Conservation (phyloP, 2,888 invertebrate species). For the Andrena praecox region DNA sequence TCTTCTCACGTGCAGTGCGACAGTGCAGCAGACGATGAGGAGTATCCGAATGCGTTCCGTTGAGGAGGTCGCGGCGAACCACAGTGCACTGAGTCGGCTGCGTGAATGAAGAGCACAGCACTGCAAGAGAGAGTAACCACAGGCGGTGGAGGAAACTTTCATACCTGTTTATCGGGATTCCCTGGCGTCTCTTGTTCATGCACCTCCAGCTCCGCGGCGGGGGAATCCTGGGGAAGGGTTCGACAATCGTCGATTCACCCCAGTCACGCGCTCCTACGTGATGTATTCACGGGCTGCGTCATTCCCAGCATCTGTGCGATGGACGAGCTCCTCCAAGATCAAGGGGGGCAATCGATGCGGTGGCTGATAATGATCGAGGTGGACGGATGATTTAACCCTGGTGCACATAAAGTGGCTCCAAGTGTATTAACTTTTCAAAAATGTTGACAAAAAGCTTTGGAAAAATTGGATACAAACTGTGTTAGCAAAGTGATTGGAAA, state of each 20-base stretch:
- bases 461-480: no score
- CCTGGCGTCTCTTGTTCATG: constrained; percentile 18
- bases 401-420: no score
- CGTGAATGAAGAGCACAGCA: constrained; percentile 54
- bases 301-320: not conserved
- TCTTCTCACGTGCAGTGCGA: constrained; percentile 8
- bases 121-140: constrained; percentile 37
- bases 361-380: no score
- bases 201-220: constrained; percentile 1
- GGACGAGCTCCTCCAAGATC: not conserved
- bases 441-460: no score
- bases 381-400: no score
- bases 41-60: constrained; percentile 14
- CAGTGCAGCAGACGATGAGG: not conserved
- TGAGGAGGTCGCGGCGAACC: constrained; percentile 30
- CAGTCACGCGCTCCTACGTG: constrained; percentile 30
- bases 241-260: constrained; percentile 31
- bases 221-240: constrained; percentile 43
- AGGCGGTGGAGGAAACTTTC: constrained; percentile 46
- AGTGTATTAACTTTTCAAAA: no score
- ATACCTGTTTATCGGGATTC: constrained; percentile 63
- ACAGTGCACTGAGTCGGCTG: constrained; percentile 45
- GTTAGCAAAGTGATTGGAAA: not conserved
- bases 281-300: constrained; percentile 2
- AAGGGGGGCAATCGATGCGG: not conserved